Conservation (phyloP, 2,797 vertebrate genomes). For the Leucoraja ocellata region DNA sequence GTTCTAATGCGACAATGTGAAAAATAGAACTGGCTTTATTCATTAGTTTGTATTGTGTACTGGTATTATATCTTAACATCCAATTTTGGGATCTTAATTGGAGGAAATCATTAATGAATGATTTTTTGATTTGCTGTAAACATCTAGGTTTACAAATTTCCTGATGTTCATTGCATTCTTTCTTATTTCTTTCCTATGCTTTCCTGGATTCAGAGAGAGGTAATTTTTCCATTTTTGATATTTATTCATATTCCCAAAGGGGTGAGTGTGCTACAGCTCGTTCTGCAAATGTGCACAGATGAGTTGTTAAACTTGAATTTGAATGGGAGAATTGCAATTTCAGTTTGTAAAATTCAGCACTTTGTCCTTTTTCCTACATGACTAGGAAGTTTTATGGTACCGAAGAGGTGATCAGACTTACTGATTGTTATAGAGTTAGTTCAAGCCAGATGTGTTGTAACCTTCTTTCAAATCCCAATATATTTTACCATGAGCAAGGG, state of each 20-base stretch:
- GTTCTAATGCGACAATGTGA: background rate
- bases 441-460: background rate
- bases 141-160: background rate
- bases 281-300: background rate
- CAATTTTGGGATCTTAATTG: background rate
- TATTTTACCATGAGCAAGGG: background rate
- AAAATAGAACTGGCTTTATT: background rate
- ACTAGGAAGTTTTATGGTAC: background rate
- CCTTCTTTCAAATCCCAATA: background rate
- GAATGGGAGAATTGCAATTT: too few species aligned
- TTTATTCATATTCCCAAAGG: background rate
- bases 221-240: slow-evolving; percentile 51
- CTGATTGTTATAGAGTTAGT: background rate
- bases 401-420: background rate
- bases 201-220: slow-evolving; percentile 73
- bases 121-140: background rate
- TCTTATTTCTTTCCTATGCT: slow-evolving; percentile 64
- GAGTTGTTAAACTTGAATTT: background rate
- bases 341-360: background rate
- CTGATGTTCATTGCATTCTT: slow-evolving; percentile 56
- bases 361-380: background rate
- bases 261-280: background rate
- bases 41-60: background rate
- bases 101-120: background rate
- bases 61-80: background rate